Percentiles rank a stretch among this genome's conserved stretches.
These are phyloP conservation scores for Spinus olivaceus DNA, from an alignment of 2,797 vertebrate genomes.

Conservation along the genomic window DNA sequence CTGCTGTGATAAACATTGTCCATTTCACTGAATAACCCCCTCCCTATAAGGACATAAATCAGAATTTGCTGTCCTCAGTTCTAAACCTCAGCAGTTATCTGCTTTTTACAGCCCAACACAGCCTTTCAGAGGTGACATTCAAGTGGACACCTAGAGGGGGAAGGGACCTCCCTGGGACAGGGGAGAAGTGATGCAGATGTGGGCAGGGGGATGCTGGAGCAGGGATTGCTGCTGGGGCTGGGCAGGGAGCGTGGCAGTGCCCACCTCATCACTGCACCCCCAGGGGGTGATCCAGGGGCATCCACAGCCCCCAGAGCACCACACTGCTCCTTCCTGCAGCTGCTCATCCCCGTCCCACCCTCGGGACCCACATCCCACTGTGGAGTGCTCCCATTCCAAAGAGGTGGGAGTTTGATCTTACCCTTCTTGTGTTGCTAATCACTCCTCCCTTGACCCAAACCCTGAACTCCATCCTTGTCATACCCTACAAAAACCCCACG, in stretches of 20 bases:
- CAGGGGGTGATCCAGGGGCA: neutral
- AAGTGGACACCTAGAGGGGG: neutral
- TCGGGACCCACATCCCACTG: fast-evolving
- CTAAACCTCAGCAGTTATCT: neutral
- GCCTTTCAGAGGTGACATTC: neutral
- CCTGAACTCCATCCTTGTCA: neutral
- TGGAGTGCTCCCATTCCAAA: neutral
- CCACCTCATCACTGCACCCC: neutral
- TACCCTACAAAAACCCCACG: neutral
- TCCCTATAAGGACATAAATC: fast-evolving
- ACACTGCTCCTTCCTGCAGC: fast-evolving
- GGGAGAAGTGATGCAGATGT: fast-evolving
- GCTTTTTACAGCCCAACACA: neutral
- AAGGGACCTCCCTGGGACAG: no score
- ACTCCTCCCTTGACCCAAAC: neutral
- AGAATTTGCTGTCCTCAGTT: neutral
- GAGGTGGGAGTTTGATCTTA: neutral
- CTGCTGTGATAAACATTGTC: fast-evolving
- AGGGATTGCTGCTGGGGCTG: neutral
- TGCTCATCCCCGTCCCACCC: neutral
- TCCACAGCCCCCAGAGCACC: fast-evolving
- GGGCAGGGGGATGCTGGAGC: neutral
- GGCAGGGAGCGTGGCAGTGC: neutral
- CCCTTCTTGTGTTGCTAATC: neutral
- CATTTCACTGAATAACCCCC: neutral